These are phyloP conservation scores for Epizoanthus rinbou DNA, from an alignment of 92 coral and sea anemone genomes.

Conservation along the genomic window DNA sequence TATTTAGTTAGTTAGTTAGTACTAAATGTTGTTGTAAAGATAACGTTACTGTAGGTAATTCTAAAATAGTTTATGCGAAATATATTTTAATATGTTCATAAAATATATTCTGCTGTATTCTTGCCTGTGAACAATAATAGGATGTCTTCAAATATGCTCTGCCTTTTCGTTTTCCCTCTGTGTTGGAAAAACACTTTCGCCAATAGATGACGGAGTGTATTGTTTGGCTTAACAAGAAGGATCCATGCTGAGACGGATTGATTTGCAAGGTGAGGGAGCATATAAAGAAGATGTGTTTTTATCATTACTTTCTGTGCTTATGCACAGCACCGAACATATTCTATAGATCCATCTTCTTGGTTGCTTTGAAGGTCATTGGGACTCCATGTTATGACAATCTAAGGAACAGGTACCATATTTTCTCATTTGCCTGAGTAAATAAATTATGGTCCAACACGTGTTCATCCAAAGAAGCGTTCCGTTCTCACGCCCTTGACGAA, in stretches of 20 bases:
- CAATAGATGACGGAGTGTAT: background rate
- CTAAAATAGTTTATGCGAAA: too few species aligned
- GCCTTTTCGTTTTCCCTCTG: too few species aligned
- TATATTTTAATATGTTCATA: too few species aligned
- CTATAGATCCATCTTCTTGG: background rate
- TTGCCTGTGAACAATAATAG: too few species aligned
- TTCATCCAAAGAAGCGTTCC: background rate
- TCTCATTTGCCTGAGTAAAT: conserved; percentile 24
- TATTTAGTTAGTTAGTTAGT: too few species aligned
- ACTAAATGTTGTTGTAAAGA: too few species aligned
- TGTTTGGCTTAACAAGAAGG: background rate
- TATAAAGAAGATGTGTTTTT: background rate
- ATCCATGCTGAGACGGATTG: conserved; percentile 1
- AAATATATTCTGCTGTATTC: too few species aligned
- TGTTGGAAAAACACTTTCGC: too few species aligned
- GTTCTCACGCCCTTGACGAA: conserved; percentile 38
- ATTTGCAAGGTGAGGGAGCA: background rate
- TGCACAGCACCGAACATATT: background rate
- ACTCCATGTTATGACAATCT: background rate
- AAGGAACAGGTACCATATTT: conserved; percentile 6
- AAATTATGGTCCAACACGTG: conserved; percentile 18
- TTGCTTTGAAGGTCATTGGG: background rate
- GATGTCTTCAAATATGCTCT: too few species aligned
- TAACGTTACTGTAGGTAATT: too few species aligned
- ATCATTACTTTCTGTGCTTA: background rate